Base-by-base conservation (phyloP, 2,888 invertebrate genomes). In the Sipunculus nudus region DNA sequence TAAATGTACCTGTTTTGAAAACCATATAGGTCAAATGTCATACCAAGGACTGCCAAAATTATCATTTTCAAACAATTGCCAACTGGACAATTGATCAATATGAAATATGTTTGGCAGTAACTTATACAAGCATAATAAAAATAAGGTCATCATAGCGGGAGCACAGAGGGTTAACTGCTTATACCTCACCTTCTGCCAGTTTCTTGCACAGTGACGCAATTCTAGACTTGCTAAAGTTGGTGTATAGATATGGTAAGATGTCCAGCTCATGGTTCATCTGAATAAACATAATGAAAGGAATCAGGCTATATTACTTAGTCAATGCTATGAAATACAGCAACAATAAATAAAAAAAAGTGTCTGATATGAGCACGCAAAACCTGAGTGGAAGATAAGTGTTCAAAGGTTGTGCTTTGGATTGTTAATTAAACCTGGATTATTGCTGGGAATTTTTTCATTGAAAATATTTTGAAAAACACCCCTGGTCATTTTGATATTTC, bases 221-320 rank as follows among this genome's bases (percentile, higher is more conserved):
- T 65, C 88, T 87, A 0, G 92, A 87, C 79, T 98, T 98, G 73
- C 93, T 89, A 80, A 96, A 96, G 61, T 91, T 88, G 1, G 76
- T 70, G 74, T 87, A 86, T 47, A 93, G 88, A 74, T 91, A 89
- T 0, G 90, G 87, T 29, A 84, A 63, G 65, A 96, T 75, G 38
- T 82, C 87, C 68, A 79, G 77, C 58, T 83, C 83, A 59, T 78
- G 77, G 39, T 68, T 67, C n/a, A 84, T 76, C 82, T 82, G 61
- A 2, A 68, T 67, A 43, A 40, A 45, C n/a, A 23, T 23, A 29
- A 45, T 6, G 19, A 25, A 1, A 43, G 5, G 25, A 21, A 43
- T 21, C 16, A 21, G 4, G 10, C 45, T 19, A 23, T 19, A 48
- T 46, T 56, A 59, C 41, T 49, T 59, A 2, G 58, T 25, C 28